Base-by-base conservation (phyloP, 2,888 invertebrate species). In the Ornithoptera alexandrae region DNA sequence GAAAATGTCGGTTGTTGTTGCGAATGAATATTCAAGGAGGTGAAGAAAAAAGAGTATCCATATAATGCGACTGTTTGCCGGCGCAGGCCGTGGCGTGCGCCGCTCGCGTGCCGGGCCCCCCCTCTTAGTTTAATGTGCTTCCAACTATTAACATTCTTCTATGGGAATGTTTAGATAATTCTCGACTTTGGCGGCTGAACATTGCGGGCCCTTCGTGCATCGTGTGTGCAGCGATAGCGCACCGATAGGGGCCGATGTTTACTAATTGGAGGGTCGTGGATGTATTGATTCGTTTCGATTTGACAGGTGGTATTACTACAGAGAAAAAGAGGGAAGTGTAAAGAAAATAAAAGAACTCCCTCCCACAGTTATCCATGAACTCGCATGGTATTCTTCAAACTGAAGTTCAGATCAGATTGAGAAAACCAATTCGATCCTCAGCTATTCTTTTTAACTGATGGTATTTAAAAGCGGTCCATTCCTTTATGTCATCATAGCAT, bases 131-230 rank as follows among this genome's bases (percentile, higher is more conserved):
- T 85, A 86, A 85, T 85, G 84, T 83, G 84, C 82, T 79, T 79
- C 82, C 81, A 83, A 88, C 90, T 89, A 91, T 92, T 90, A 92
- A 90, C 91, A 92, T 92, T 90, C 90, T 85, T 88, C 80, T 83
- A 81, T 79, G 83, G 87, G 89, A 89, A 89, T 90, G 87, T 88
- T 90, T 87, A 88, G 90, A 90, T 90, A 89, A 83, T 86, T 85
- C 78, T 76, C 71, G 71, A 75, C 74, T 76, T 67, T 76, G 74
- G 76, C 75, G 76, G 73, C 72, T 74, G 72, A 73, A 75, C 58
- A 63, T 64, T 68, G 71, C 69, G 69, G 72, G 60, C 70, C 74
- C 73, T 76, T 75, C 76, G 74, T 76, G 75, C 71, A 66, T 71
- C 67, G 68, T 61, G 60, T 71, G 68, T 67, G 70, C 68, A 46